These are phyloP conservation scores for Mamestra configurata DNA, from an alignment of 1,140 invertebrate species.

Conservation along the genomic window DNA sequence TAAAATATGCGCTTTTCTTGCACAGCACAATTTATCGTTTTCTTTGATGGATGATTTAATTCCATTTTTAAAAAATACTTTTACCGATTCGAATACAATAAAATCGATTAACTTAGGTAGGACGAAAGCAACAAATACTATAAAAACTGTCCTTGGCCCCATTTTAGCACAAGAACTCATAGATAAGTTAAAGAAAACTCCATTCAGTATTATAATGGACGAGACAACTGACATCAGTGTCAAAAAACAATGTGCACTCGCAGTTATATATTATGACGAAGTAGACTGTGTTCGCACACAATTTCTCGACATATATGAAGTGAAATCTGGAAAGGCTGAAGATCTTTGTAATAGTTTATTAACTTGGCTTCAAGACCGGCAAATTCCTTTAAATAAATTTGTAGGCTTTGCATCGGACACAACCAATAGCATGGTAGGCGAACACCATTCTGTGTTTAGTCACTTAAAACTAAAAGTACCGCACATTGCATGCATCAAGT, in stretches of 20 bases:
- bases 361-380: neutral
- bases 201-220: constrained; percentile 25
- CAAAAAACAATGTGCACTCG: constrained; percentile 24
- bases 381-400: constrained; percentile 32
- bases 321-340: neutral
- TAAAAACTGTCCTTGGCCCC: constrained; percentile 23
- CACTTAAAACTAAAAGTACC: constrained; percentile 59
- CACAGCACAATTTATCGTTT: constrained; percentile 12
- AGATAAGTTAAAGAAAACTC: constrained; percentile 6
- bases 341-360: neutral
- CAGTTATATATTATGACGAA: constrained; percentile 25
- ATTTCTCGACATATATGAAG: constrained; percentile 23
- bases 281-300: constrained; percentile 8
- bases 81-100: constrained; percentile 3
- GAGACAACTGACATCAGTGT: constrained; percentile 19
- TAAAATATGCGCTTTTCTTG: constrained; percentile 20
- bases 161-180: constrained; percentile 11
- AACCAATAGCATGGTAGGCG: constrained; percentile 72
- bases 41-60: constrained; percentile 20
- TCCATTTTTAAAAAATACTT: constrained; percentile 12
- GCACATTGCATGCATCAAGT: constrained; percentile 67
- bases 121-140: constrained; percentile 9
- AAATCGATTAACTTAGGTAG: constrained; percentile 5
- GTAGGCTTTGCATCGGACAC: constrained; percentile 59
- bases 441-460: too few relatives aligned